Evolutionary conservation across 1,140 invertebrate species (phyloP).

Genomic region (Nylanderia fulva): DNA sequence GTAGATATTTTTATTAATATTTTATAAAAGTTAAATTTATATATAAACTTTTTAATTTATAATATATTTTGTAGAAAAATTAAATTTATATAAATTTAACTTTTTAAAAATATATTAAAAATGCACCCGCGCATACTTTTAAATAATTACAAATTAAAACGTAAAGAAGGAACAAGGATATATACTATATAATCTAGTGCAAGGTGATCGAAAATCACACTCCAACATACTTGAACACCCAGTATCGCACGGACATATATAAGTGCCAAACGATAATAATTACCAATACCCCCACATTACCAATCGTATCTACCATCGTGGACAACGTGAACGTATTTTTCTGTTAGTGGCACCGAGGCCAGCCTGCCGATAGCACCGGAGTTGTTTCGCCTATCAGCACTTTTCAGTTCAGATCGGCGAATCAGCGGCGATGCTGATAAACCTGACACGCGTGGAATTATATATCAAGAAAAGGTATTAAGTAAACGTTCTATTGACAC

Average conservation of each 20-base stretch:
- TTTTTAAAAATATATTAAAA: no score
- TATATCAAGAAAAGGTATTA: neutral
- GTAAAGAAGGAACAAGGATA: no score
- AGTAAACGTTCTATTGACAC: conserved; percentile 9
- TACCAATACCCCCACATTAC: conserved; percentile 76
- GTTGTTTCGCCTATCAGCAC: conserved; percentile 30
- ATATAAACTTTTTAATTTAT: no score
- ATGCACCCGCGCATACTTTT: no score
- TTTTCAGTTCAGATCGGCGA: neutral
- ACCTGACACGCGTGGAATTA: conserved; percentile 1
- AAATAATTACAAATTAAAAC: no score
- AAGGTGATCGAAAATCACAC: neutral
- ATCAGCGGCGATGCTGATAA: conserved; percentile 1
- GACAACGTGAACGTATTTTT: conserved; percentile 75
- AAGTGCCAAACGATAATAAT: conserved; percentile 82
- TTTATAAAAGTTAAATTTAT: no score
- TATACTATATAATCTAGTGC: no score
- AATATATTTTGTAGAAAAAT: no score
- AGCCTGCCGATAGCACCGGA: conserved; percentile 75
- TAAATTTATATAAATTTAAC: no score
- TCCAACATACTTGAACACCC: conserved; percentile 10
- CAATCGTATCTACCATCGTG: conserved; percentile 54
- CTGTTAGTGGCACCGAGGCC: conserved; percentile 77
- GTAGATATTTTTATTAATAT: no score
- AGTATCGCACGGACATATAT: conserved; percentile 63